Conservation (phyloP, 2,888 invertebrate genomes). For the Tipula lateralis region DNA sequence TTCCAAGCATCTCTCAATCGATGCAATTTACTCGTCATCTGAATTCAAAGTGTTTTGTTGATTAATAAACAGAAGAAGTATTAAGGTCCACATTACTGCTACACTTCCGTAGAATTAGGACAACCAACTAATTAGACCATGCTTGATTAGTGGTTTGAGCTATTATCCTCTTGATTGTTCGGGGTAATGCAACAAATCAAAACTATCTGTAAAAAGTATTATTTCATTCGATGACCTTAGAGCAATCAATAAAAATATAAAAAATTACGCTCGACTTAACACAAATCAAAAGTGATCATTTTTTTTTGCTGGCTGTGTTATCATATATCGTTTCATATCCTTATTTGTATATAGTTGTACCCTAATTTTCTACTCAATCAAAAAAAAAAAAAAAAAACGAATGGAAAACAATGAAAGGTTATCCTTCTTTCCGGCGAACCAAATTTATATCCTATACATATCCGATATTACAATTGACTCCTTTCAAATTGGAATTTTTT, state of each 20-base stretch:
- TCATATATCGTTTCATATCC: not conserved
- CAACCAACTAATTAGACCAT: too few species aligned
- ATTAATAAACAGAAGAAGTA: too few species aligned
- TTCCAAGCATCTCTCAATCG: too few species aligned
- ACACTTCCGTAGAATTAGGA: too few species aligned
- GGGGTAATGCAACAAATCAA: too few species aligned
- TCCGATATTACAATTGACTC: constrained; percentile 11
- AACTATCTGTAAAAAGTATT: not conserved
- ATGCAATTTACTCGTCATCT: too few species aligned
- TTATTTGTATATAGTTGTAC: not conserved
- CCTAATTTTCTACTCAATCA: not conserved
- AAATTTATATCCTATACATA: not conserved
- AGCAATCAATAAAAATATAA: not conserved
- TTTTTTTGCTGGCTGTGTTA: not conserved
- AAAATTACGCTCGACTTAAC: not conserved
- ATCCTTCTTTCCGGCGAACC: not conserved
- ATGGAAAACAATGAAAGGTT: constrained; percentile 13
- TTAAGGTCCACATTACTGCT: too few species aligned
- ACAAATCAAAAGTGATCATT: not conserved
- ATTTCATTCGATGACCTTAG: not conserved
- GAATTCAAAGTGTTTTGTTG: too few species aligned
- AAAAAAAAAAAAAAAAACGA: not conserved
- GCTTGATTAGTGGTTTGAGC: too few species aligned
- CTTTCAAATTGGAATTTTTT: not conserved
- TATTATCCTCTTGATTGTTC: too few species aligned